Evolutionary conservation across 2,888 invertebrate genomes (phyloP).

Genomic region (Callyntrura guangdongensis): DNA sequence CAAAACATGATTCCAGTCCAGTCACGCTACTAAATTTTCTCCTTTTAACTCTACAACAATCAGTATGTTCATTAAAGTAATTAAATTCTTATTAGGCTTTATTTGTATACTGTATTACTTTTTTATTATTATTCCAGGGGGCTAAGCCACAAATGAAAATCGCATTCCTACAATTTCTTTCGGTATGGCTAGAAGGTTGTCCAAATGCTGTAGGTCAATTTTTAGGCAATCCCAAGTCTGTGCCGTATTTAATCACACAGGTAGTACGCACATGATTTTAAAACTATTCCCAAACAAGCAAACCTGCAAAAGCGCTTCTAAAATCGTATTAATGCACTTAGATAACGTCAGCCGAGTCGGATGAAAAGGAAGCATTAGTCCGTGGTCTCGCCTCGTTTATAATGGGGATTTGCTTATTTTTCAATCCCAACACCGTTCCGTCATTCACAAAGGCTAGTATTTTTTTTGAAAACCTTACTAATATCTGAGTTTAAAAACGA

Average conservation of each 20-base stretch:
- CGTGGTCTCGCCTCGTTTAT: constrained; percentile 96
- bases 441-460: constrained; percentile 89
- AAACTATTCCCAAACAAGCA: too few relatives aligned
- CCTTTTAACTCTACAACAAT: constrained; percentile 93
- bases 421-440: constrained; percentile 93
- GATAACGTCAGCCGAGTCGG: constrained; percentile 93
- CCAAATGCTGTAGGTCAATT: constrained; percentile 93
- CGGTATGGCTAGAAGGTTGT: constrained; percentile 95
- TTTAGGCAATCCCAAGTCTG: constrained; percentile 92
- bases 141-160: constrained; percentile 93
- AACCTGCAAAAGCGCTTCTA: background rate
- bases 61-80: constrained; percentile 86
- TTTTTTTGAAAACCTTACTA: background rate
- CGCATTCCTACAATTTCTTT: constrained; percentile 95
- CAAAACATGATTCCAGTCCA: constrained; percentile 93
- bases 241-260: constrained; percentile 93
- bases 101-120: background rate
- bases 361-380: constrained; percentile 95
- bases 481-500: background rate
- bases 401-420: constrained; percentile 96
- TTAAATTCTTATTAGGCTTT: background rate
- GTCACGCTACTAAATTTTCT: constrained; percentile 96
- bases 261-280: constrained; percentile 83
- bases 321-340: constrained; percentile 85
- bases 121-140: constrained; percentile 86